Evolutionary conservation across 1,140 invertebrate species (phyloP).

Genomic region (Platorchestia sp.): DNA sequence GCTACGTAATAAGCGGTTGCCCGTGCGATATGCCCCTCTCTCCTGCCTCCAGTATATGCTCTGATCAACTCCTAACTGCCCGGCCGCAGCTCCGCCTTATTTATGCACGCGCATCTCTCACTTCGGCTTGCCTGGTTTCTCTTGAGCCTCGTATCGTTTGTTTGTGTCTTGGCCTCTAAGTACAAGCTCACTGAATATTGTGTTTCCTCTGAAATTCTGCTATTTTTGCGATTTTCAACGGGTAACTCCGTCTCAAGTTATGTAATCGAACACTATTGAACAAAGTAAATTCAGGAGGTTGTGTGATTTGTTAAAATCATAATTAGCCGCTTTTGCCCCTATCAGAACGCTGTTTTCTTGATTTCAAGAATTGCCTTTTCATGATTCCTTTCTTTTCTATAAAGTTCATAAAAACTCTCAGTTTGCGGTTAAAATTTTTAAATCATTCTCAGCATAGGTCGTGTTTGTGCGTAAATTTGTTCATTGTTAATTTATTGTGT

Average conservation of each 20-base stretch:
- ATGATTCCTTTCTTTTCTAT: not conserved
- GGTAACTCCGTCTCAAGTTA: no score
- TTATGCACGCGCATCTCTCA: not conserved
- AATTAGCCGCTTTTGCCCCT: not conserved
- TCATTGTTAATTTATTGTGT: not conserved
- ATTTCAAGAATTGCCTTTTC: not conserved
- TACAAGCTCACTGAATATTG: not conserved
- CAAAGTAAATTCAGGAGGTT: no score
- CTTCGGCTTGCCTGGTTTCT: not conserved
- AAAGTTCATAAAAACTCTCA: not conserved
- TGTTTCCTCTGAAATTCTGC: not conserved
- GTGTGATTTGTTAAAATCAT: no score
- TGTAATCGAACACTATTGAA: no score
- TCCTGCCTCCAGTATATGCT: slow-evolving; percentile 8
- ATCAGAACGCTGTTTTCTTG: not conserved
- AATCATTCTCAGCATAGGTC: not conserved
- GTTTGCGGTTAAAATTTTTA: not conserved
- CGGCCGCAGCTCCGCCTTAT: not conserved
- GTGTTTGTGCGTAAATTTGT: not conserved
- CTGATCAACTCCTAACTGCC: not conserved
- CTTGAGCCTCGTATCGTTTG: not conserved
- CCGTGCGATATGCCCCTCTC: slow-evolving; percentile 14
- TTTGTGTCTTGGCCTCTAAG: not conserved
- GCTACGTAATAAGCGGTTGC: slow-evolving; percentile 34
- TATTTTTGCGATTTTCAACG: no score